Conservation (phyloP, 2,888 invertebrate genomes). For the Pristionchus arcanus region DNA sequence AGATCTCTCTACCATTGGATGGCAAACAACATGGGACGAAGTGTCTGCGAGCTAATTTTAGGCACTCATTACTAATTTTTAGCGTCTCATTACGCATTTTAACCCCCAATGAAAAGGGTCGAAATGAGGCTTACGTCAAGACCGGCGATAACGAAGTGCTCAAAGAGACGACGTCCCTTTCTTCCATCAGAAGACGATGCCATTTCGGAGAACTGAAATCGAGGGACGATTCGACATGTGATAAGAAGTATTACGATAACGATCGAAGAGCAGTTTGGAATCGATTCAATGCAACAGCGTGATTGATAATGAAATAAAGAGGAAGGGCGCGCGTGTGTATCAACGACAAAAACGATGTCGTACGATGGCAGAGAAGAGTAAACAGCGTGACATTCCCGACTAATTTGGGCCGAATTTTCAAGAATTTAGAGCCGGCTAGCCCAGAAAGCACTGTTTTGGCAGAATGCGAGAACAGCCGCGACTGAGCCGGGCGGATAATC, state of each 20-base stretch:
- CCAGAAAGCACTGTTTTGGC: constrained; percentile 6
- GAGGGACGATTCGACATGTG: neutral
- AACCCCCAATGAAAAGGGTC: neutral
- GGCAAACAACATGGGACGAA: neutral
- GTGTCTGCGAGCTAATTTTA: neutral
- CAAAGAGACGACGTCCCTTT: constrained; percentile 80
- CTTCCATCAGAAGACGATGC: constrained; percentile 49
- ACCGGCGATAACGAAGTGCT: constrained; percentile 98
- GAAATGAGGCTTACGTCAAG: constrained; percentile 36
- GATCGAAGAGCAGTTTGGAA: neutral
- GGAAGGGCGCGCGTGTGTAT: neutral
- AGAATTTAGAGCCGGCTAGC: neutral
- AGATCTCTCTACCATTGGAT: neutral
- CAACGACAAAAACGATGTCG: neutral
- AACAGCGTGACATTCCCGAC: constrained; percentile 8
- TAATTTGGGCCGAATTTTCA: neutral
- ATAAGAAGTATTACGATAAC: neutral
- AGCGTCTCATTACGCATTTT: neutral
- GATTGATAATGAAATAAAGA: constrained; percentile 24
- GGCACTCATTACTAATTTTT: neutral
- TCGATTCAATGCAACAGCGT: constrained; percentile 19
- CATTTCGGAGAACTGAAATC: neutral
- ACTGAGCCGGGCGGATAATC: constrained; percentile 35
- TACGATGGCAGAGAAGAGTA: neutral
- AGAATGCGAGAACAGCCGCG: constrained; percentile 32